phyloP scores from a whole-genome alignment of 1,140 invertebrate genomes.

The Aricia agestis region DNA sequence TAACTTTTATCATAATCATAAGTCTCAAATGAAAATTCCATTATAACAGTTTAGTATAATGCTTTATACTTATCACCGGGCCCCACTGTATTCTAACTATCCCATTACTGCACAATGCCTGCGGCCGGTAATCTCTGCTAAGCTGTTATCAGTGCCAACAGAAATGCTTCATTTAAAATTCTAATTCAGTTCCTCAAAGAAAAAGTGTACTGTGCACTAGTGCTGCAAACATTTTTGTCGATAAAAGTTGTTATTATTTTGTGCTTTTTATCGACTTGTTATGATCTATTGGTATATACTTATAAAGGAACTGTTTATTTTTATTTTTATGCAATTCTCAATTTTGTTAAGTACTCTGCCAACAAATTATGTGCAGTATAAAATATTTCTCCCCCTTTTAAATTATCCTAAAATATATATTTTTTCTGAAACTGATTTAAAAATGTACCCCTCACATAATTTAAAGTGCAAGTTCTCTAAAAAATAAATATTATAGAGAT shows the following conservation, averaged over 20 bases:
- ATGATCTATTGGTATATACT: background rate
- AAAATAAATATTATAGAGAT: no score
- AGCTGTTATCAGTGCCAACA: slow-evolving; percentile 4
- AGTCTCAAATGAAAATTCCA: background rate
- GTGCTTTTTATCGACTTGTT: background rate
- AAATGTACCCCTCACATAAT: no score
- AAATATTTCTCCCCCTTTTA: no score
- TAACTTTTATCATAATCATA: background rate
- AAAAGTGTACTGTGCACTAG: background rate
- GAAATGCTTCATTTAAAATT: slow-evolving; percentile 11
- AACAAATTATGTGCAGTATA: no score
- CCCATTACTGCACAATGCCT: slow-evolving; percentile 5
- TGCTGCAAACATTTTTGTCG: background rate
- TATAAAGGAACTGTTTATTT: no score
- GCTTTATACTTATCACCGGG: background rate
- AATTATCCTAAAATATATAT: no score
- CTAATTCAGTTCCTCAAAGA: background rate
- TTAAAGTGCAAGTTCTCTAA: no score
- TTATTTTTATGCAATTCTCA: no score
- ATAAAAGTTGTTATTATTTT: background rate
- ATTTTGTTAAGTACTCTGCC: no score
- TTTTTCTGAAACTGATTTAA: no score
- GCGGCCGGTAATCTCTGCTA: slow-evolving; percentile 1
- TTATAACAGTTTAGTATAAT: background rate
- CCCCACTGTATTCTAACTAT: background rate